Evolutionary conservation across 2,797 vertebrate species (phyloP).

Genomic region (Sternarchorhynchus goeldii): DNA sequence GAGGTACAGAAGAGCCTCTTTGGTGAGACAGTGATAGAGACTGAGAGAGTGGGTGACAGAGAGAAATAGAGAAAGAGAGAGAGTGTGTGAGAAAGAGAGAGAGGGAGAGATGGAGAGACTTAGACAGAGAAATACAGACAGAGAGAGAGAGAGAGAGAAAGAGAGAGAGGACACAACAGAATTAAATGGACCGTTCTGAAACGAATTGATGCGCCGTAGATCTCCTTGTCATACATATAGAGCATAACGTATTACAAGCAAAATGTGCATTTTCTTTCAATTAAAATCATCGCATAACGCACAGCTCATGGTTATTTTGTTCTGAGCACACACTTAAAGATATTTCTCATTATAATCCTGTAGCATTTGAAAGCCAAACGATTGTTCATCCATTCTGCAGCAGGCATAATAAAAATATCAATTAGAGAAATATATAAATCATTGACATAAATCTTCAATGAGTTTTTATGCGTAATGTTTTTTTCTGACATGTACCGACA

Average conservation of each 20-base stretch:
- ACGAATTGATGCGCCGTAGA: too few species aligned
- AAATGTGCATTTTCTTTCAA: neutral
- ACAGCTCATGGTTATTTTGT: too few species aligned
- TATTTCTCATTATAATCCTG: too few species aligned
- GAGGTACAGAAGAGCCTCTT: too few species aligned
- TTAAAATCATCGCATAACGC: neutral
- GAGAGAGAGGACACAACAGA: neutral
- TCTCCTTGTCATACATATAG: too few species aligned
- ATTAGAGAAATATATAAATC: too few species aligned
- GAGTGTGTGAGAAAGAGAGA: neutral
- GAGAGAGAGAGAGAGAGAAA: neutral
- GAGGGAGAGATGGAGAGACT: neutral
- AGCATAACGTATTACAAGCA: neutral
- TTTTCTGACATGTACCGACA: neutral
- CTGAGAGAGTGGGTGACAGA: slow-evolving; percentile 25
- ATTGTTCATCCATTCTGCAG: neutral
- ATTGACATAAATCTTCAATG: too few species aligned
- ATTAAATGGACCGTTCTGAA: neutral
- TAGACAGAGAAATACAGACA: neutral
- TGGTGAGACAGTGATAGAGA: neutral
- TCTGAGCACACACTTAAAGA: too few species aligned
- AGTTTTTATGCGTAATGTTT: too few species aligned
- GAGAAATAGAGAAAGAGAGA: neutral
- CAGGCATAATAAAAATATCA: too few species aligned
- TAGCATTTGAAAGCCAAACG: neutral